These are phyloP conservation scores for Molanna angustata DNA, from an alignment of 2,888 invertebrate species.

Conservation along the genomic window DNA sequence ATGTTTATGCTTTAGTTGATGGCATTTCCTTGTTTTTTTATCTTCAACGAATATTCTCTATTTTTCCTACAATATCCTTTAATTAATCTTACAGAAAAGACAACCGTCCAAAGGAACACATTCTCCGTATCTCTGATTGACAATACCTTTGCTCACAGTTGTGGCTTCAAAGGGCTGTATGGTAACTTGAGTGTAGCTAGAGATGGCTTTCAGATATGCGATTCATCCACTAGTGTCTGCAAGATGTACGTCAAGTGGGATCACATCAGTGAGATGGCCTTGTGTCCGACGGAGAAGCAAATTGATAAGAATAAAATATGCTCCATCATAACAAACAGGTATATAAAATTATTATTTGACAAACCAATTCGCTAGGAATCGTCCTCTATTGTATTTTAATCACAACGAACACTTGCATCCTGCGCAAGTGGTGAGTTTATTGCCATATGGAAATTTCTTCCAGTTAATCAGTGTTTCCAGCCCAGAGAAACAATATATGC, in stretches of 20 bases:
- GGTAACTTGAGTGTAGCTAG: slow-evolving; percentile 56
- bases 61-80: too few relatives aligned
- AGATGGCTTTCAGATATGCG: slow-evolving; percentile 56
- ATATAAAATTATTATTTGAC: too few relatives aligned
- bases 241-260: slow-evolving; percentile 58
- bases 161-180: slow-evolving; percentile 58
- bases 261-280: slow-evolving; percentile 56
- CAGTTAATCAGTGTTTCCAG: too few relatives aligned
- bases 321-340: slow-evolving; percentile 62
- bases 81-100: slow-evolving; percentile 24
- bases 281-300: slow-evolving; percentile 48
- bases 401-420: too few relatives aligned
- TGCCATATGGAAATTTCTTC: too few relatives aligned
- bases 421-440: too few relatives aligned
- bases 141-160: slow-evolving; percentile 60
- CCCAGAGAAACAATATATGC: too few relatives aligned
- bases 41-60: too few relatives aligned
- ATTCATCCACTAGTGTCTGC: slow-evolving; percentile 49
- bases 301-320: slow-evolving; percentile 59
- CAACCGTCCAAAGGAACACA: slow-evolving; percentile 3
- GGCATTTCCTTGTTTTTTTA: too few relatives aligned
- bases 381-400: too few relatives aligned
- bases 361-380: too few relatives aligned
- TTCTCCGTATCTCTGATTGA: slow-evolving; percentile 62
- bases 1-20: too few relatives aligned